Base-by-base conservation (phyloP, 1,140 invertebrate species). In the Chironomus tepperi region DNA sequence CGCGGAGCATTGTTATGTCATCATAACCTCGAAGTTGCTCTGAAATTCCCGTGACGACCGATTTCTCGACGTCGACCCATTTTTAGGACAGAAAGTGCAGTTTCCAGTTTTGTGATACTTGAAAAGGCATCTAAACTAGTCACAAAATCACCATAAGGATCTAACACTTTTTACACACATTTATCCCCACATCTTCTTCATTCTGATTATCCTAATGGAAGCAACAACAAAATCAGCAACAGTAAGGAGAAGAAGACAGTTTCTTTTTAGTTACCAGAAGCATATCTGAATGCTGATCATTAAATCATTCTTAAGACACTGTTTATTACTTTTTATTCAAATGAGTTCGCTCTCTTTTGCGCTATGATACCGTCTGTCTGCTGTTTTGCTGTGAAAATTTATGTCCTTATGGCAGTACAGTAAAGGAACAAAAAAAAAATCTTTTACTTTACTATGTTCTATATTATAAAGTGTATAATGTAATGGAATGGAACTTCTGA, bases 271-370 rank as follows among this genome's bases (percentile, higher is more conserved):
- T 34, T 34, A 34, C 24, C 5, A 34, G 24, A 5, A 34, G 24
- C 5, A 34, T 34, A 34, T 34, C 24, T 10, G 18, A 70, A 70
- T 8, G 12, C n/a, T 18, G 65, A 70, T 70, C 65, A 70, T 70
- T 70, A 70, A 70, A 70, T 70, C 65, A 70, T 70, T 70, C 65
- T 21, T 70, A 70, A 70, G 65, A 70, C 65, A 70, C 65, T 70
- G 65, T 70, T 70, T 70, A 70, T 70, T 18, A 70, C 65, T 70
- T 70, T 57, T 70, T 70, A 70, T 70, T 70, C 65, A 70, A 70
- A 70, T 70, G 65, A 70, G 65, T 18, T 70, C 16, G 16, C 64
- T 67, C 64, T 67, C 64, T 67, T 15, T 47, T 57, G 24, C n/a
- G n/a, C 65, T 70, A 7, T 18, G 18, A 70, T 70, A 70, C 65